phyloP scores from a whole-genome alignment of 2,113 vertebrate genomes.

The Alosa alosa region DNA sequence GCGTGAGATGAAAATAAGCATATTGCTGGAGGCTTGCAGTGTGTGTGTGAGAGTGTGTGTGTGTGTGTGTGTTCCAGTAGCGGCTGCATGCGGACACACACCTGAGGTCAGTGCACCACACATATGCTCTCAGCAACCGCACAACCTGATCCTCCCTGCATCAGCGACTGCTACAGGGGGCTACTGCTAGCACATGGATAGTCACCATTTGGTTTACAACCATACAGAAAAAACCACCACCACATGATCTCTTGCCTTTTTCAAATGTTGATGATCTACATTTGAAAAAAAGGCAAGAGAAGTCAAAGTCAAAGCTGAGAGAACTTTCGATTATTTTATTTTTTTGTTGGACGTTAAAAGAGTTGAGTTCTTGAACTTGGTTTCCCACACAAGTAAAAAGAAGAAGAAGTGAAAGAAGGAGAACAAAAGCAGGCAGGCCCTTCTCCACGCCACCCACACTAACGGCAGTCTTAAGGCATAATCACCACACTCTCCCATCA shows the following conservation, averaged over 20 bases:
- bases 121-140: not conserved
- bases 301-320: not conserved
- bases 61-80: not conserved
- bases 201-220: not conserved
- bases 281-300: not conserved
- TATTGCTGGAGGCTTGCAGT: not conserved
- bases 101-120: not conserved
- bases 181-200: not conserved
- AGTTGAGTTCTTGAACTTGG: conserved; percentile 14
- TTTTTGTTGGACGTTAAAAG: not conserved
- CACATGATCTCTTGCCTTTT: too few species aligned
- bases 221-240: not conserved
- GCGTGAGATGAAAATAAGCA: not conserved
- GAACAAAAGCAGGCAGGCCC: not conserved
- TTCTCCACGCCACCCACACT: not conserved
- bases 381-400: conserved; percentile 19
- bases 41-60: not conserved
- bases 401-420: too few species aligned
- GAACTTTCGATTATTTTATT: too few species aligned
- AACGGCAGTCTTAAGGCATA: not conserved
- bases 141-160: not conserved
- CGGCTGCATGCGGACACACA: not conserved
- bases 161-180: not conserved
- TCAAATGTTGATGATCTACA: too few species aligned
- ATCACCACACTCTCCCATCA: not conserved